Conservation (phyloP, 2,888 invertebrate genomes). For the Mechanitis messenoides region DNA sequence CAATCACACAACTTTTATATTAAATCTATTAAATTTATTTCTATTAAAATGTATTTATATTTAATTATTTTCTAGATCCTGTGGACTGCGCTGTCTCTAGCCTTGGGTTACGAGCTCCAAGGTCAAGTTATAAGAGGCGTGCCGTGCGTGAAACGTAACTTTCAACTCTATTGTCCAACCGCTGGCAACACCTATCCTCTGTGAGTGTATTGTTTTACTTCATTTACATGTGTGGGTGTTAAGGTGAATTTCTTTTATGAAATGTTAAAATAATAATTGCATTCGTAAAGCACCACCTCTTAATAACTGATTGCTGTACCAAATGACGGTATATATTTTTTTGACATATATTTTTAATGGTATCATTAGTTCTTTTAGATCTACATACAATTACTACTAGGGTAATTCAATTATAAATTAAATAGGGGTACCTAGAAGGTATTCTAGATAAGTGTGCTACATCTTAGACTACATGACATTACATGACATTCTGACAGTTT, state of each 20-base stretch:
- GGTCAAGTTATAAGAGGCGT: constrained; percentile 92
- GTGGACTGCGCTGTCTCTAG: constrained; percentile 92
- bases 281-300: neutral
- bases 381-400: too few relatives aligned
- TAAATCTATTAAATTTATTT: too few relatives aligned
- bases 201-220: constrained; percentile 75
- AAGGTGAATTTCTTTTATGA: constrained; percentile 19
- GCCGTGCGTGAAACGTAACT: constrained; percentile 92
- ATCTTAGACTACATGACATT: too few relatives aligned
- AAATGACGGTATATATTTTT: neutral
- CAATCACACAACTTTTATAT: too few relatives aligned
- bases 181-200: constrained; percentile 93
- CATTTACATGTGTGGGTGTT: constrained; percentile 24
- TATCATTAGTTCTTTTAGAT: too few relatives aligned
- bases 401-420: too few relatives aligned
- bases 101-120: constrained; percentile 89
- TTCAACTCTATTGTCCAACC: constrained; percentile 93
- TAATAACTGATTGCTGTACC: neutral
- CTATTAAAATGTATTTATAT: constrained; percentile 8
- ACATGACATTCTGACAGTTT: too few relatives aligned
- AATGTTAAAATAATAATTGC: neutral
- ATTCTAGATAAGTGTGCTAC: too few relatives aligned
- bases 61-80: constrained; percentile 80
- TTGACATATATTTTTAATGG: too few relatives aligned
- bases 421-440: too few relatives aligned